Evolutionary conservation across 2,797 vertebrate species (phyloP).

Genomic region (Tympanoctomys barrerae): DNA sequence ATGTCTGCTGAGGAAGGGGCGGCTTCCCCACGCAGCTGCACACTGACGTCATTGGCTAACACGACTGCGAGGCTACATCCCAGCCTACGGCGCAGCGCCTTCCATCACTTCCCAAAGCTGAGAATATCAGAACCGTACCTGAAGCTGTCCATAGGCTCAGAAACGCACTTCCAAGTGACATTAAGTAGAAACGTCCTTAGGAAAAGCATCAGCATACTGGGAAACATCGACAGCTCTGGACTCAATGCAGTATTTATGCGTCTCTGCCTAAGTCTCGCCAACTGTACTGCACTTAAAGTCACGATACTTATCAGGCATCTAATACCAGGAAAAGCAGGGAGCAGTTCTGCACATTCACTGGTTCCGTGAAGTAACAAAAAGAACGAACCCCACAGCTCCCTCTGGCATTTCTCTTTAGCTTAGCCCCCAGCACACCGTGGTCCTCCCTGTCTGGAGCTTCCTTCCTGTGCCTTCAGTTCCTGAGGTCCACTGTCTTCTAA

Average conservation of each 20-base stretch:
- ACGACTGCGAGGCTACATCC: not conserved
- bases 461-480: not conserved
- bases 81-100: not conserved
- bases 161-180: not conserved
- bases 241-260: not conserved
- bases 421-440: not conserved
- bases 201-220: not conserved
- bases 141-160: not conserved
- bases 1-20: not conserved
- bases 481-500: not conserved
- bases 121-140: not conserved
- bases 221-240: not conserved
- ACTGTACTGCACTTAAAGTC: constrained; percentile 70
- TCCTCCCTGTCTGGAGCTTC: not conserved
- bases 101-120: not conserved
- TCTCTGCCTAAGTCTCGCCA: not conserved
- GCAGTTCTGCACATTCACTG: constrained; percentile 70
- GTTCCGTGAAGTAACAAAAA: constrained; percentile 73
- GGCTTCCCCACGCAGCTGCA: not conserved
- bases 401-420: constrained; percentile 41
- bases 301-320: constrained; percentile 57
- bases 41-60: not conserved
- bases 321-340: constrained; percentile 79
- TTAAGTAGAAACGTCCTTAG: constrained; percentile 31
- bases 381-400: constrained; percentile 65